These are phyloP conservation scores for Halichoerus grypus DNA, from an alignment of 2,113 vertebrate species.

Conservation along the genomic window DNA sequence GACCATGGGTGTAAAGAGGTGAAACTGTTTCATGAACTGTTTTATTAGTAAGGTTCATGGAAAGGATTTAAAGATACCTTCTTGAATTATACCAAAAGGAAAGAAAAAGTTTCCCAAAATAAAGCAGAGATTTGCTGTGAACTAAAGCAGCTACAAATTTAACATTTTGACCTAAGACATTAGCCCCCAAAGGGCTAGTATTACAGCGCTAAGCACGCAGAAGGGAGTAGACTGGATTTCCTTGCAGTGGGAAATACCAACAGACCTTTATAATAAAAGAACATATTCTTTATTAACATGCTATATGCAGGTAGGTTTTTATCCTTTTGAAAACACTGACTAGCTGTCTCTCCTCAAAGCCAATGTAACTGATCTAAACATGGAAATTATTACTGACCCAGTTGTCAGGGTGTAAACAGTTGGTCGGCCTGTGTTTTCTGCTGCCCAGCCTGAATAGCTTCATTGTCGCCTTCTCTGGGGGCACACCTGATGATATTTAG, in stretches of 20 bases:
- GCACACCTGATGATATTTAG: conserved; percentile 42
- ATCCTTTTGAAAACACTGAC: not conserved
- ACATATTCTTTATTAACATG: conserved; percentile 2
- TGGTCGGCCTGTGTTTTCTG: not conserved
- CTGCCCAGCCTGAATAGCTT: conserved; percentile 51
- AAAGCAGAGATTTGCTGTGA: not conserved
- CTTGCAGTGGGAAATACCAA: not conserved
- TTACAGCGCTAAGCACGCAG: not conserved
- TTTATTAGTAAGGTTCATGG: not conserved
- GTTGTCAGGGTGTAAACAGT: conserved; percentile 9
- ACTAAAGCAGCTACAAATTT: not conserved
- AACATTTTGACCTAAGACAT: not conserved
- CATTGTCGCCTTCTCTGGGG: conserved; percentile 22
- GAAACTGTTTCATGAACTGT: not conserved
- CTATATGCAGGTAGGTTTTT: not conserved
- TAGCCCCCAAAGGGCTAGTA: not conserved
- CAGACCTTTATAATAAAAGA: not conserved
- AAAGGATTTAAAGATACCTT: not conserved
- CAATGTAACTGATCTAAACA: conserved; percentile 51
- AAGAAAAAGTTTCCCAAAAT: not conserved
- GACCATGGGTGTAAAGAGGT: not conserved
- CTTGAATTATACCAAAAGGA: not conserved
- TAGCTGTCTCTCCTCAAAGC: conserved; percentile 13
- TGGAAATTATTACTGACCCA: conserved; percentile 24
- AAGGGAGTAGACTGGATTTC: not conserved